Conservation (phyloP, 2,888 invertebrate genomes). For the Muschampia plurimacula region DNA sequence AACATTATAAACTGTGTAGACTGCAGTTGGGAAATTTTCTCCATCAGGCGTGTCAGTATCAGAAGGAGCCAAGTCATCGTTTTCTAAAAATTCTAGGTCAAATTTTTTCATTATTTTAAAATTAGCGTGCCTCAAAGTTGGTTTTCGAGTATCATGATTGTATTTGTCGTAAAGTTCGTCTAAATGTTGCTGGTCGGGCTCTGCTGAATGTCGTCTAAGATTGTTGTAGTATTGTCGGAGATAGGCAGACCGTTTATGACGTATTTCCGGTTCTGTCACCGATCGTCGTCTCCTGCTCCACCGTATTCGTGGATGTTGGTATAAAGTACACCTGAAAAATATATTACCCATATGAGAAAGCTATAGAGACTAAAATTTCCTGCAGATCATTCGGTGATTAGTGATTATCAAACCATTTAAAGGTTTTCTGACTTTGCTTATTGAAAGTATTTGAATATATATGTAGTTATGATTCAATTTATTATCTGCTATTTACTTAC, state of each 20-base stretch:
- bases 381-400: too few species aligned
- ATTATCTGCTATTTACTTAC: too few species aligned
- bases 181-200: slow-evolving; percentile 62
- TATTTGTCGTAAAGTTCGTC: slow-evolving; percentile 79
- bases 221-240: slow-evolving; percentile 76
- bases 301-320: slow-evolving; percentile 94
- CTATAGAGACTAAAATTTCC: too few species aligned
- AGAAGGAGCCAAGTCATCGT: slow-evolving; percentile 59
- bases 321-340: slow-evolving; percentile 88
- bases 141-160: slow-evolving; percentile 70
- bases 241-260: slow-evolving; percentile 72
- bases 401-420: too few species aligned
- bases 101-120: slow-evolving; percentile 80
- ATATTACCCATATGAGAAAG: background rate
- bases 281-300: slow-evolving; percentile 91
- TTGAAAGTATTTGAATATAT: background rate
- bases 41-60: slow-evolving; percentile 53
- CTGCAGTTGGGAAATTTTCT: slow-evolving; percentile 74
- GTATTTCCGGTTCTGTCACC: slow-evolving; percentile 69
- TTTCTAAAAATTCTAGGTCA: slow-evolving; percentile 65
- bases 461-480: background rate
- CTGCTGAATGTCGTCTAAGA: slow-evolving; percentile 58
- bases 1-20: slow-evolving; percentile 78
- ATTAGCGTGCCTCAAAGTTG: slow-evolving; percentile 78
- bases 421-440: too few species aligned